Percentiles rank a stretch among this genome's conserved stretches.
phyloP scores from a whole-genome alignment of 1,140 invertebrate species.

The Drusus annulatus region DNA sequence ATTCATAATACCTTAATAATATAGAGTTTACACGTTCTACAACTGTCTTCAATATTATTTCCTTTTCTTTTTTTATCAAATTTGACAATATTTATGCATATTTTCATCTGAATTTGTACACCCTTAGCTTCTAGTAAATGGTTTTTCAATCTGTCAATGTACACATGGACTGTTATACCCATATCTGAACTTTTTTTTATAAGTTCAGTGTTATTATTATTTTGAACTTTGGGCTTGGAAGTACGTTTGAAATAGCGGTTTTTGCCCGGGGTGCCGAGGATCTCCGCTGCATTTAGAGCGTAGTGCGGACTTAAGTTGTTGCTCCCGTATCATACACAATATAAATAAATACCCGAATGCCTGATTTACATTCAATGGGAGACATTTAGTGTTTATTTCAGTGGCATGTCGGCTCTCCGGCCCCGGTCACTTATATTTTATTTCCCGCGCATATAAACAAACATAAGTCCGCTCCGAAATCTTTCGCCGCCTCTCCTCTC shows the following conservation, averaged over 20 bases:
- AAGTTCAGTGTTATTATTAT: no score
- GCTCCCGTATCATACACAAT: slow-evolving; percentile 53
- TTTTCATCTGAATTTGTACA: no score
- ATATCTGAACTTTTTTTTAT: no score
- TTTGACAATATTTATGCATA: no score
- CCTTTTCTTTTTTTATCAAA: no score
- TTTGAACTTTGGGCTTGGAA: neutral
- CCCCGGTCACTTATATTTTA: slow-evolving; percentile 41
- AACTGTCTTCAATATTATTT: no score
- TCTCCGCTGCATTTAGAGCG: neutral
- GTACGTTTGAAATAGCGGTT: no score
- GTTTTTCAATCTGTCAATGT: no score
- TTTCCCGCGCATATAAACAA: slow-evolving; percentile 33
- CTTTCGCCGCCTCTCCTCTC: slow-evolving; percentile 23
- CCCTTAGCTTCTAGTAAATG: no score
- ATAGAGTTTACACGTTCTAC: no score
- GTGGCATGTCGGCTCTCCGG: slow-evolving; percentile 48
- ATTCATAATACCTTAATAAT: no score
- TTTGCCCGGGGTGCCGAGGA: neutral
- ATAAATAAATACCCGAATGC: slow-evolving; percentile 57
- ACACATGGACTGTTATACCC: no score
- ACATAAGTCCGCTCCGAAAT: slow-evolving; percentile 39
- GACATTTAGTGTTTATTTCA: slow-evolving; percentile 60
- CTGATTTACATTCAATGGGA: slow-evolving; percentile 60
- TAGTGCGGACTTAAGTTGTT: neutral